Conservation (phyloP, 2,888 invertebrate species). For the Julus scandinavius region DNA sequence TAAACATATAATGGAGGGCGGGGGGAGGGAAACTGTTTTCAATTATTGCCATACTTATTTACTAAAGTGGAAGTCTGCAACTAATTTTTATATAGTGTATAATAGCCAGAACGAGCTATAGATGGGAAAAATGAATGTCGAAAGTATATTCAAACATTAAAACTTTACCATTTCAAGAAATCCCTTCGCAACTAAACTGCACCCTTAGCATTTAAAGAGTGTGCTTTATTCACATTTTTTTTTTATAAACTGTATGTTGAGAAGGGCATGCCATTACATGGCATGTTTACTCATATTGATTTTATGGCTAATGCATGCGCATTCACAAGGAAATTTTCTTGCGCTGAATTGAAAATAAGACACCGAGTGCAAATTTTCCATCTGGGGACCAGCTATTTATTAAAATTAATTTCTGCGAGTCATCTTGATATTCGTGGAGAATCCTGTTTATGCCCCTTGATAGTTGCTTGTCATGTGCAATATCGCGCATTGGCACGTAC, state of each 20-base stretch:
- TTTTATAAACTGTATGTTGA: background rate
- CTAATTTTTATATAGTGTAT: no score
- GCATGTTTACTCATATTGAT: background rate
- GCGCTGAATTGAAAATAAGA: conserved; percentile 2
- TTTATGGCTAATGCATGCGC: background rate
- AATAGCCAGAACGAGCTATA: no score
- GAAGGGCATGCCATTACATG: background rate
- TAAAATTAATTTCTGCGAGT: conserved; percentile 9
- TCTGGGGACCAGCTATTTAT: conserved; percentile 2
- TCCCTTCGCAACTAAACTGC: no score
- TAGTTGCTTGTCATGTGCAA: background rate
- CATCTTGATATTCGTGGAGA: background rate
- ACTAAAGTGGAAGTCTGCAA: no score
- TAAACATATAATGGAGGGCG: no score
- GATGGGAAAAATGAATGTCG: no score
- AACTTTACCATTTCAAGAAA: no score
- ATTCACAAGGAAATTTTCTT: background rate
- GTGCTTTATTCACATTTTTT: background rate
- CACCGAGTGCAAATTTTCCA: background rate
- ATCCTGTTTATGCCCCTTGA: background rate
- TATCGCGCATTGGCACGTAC: conserved; percentile 12
- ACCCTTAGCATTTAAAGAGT: no score
- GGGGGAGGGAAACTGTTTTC: no score
- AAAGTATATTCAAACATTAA: no score
- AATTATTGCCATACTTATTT: no score